Evolutionary conservation across 92 coral and sea anemone species (phyloP), one percentile per base, ranked within the genome.

Genomic region (Phymanthus crucifer): DNA sequence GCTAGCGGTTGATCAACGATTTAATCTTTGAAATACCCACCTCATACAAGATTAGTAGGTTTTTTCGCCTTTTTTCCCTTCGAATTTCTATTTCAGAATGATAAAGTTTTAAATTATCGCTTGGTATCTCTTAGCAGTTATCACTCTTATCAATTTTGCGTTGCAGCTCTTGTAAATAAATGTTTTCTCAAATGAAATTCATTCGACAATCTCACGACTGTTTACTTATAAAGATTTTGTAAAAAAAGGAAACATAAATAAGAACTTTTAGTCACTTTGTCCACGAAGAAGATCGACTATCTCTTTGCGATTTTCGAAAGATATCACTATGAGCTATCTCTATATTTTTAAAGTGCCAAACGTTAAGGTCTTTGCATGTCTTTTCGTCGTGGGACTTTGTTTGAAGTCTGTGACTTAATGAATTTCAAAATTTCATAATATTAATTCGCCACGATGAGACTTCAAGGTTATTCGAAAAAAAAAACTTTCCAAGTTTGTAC

Each of bases 121-220:
- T 54, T 21, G 64, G 27, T 3, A 54, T 18, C 24, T 54, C 29
- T 54, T 27, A 7, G 16, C 68, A 61, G 34, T 29, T 61, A 24
- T 7, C 64, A 45, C 19, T 18, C 61, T 29, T 61, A 24, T 7
- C 33, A 26, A 6, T 61, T 17, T 17, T 61, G 8, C 3, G 33
- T 61, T 29, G 34, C 29, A 12, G 68, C 34, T 3, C 34, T 61
- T 24, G 65, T 40, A 69, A 77, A 40, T 64, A 74, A 61, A 38
- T 37, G n/a, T 38, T 64, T 45, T 43, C 38, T 35, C 1, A 56
- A 7, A 68, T 8, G 12, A 19, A 50, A 75, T 18, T 16, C 32
- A 75, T 75, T 52, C 70, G 70, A 21, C 32, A 26, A 56, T 54
- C 27, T 54, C n/a, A 52, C 48, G 16, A 17, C 18, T 75, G 46